phyloP scores from a whole-genome alignment of 1,140 invertebrate genomes.

The Phortica variegata region DNA sequence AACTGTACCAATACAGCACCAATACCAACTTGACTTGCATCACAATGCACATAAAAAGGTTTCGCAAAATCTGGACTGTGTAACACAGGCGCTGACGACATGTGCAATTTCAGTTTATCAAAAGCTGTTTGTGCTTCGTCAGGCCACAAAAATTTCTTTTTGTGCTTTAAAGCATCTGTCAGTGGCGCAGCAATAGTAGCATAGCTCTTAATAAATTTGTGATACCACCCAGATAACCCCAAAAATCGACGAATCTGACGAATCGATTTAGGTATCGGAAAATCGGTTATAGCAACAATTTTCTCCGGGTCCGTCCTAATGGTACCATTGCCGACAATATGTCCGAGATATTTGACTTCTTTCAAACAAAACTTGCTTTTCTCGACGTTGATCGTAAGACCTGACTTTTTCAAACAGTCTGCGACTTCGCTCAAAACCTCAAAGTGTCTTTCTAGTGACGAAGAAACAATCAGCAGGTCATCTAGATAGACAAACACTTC shows the following conservation, averaged over 20 bases:
- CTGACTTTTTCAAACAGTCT: too few species aligned
- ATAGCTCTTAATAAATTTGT: conserved; percentile 49
- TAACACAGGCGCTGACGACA: conserved; percentile 8
- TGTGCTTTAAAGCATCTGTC: conserved; percentile 2
- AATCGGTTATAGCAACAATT: conserved; percentile 22
- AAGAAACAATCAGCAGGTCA: too few species aligned
- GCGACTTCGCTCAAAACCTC: too few species aligned
- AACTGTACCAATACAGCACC: conserved; percentile 17
- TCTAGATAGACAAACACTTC: too few species aligned
- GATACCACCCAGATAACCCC: conserved; percentile 57
- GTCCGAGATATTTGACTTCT: conserved; percentile 24
- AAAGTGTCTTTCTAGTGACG: too few species aligned
- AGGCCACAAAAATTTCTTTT: neutral
- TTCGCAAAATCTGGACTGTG: conserved; percentile 12
- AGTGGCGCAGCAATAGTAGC: neutral
- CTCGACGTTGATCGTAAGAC: too few species aligned
- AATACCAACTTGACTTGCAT: conserved; percentile 14
- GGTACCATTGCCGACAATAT: conserved; percentile 14
- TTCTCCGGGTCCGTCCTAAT: conserved; percentile 23
- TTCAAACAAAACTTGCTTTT: conserved; percentile 22
- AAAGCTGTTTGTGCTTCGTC: conserved; percentile 40
- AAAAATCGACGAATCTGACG: conserved; percentile 57
- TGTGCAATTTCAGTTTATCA: conserved; percentile 22
- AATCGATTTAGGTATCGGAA: conserved; percentile 3
- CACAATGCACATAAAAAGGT: conserved; percentile 13